These are phyloP conservation scores for Romanogobio albipinnatus DNA, from an alignment of 2,113 vertebrate species.

Conservation along the genomic window DNA sequence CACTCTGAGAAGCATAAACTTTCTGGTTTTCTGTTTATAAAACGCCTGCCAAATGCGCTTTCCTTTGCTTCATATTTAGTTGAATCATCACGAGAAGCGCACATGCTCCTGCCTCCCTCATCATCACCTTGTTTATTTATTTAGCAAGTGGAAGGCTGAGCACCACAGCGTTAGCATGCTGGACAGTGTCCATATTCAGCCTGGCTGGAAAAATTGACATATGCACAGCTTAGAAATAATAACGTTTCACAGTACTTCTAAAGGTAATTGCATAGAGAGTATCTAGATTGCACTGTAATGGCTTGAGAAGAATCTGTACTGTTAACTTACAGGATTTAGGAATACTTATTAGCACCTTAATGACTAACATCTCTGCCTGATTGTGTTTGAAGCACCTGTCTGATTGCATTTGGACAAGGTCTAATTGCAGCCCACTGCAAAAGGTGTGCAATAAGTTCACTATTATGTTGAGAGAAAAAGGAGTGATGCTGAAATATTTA, in stretches of 20 bases:
- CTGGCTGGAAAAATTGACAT: constrained; percentile 10
- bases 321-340: constrained; percentile 37
- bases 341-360: constrained; percentile 54
- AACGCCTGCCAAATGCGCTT: constrained; percentile 28
- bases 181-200: constrained; percentile 25
- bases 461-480: background rate
- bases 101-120: background rate
- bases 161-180: constrained; percentile 18
- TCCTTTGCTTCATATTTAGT: constrained; percentile 38
- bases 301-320: background rate
- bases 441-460: constrained; percentile 31
- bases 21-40: constrained; percentile 30
- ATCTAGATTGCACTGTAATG: constrained; percentile 13
- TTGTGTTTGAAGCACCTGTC: constrained; percentile 52
- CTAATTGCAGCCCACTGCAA: constrained; percentile 56
- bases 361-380: constrained; percentile 55
- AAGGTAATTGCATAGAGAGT: background rate
- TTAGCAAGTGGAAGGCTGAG: constrained; percentile 35
- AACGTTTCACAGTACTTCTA: background rate
- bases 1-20: background rate
- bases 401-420: constrained; percentile 52
- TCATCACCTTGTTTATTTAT: constrained; percentile 43
- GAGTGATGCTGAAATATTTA: constrained; percentile 47
- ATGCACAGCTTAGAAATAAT: constrained; percentile 14
- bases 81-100: constrained; percentile 29